Base-by-base conservation (phyloP, 2,797 vertebrate genomes). In the Enteromius fasciolatus region DNA sequence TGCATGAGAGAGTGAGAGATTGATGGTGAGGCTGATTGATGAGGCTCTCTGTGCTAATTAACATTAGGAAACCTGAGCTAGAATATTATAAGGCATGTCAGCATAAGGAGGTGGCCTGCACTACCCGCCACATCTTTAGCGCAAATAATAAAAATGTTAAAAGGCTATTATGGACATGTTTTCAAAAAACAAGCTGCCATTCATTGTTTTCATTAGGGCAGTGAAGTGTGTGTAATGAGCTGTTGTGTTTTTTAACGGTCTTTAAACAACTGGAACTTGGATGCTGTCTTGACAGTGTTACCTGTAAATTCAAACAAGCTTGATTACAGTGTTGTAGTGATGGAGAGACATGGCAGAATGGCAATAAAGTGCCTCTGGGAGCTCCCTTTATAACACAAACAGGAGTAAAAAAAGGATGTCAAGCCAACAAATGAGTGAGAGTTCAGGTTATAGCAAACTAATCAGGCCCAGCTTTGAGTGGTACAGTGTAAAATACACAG, bases 1-100 rank as follows among this genome's bases (percentile, higher is more conserved):
- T 10, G 20, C 3, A 9, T 23, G 52, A 10, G 46, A 44, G 63
- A 57, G 44, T 2, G 20, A 59, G 3, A 50, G 66, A 82, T 28
- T 68, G 33, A 54, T 59, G 41, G 48, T 57, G 25, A 41, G 48
- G 70, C 39, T 85, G 87, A 82, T 80, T 84, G 78, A 84, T 86
- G 68, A 28, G 46, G 74, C 33, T 87, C 48, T 74, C 17, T 75
- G 63, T 44, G 41, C 83, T 84, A 87, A 86, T 88, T 84, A 86
- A 86, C 25, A 80, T 74, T 80, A 86, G 80, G 64, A 44, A 50
- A 69, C 48, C 59, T 23, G 83, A 68, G 69, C 72, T 48, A 66
- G 57, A 82, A 48, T 61, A 73, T 12, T 68, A 12, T 31, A 23
- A 17, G 76, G 18, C 52, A 52, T 70, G 54, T 81, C 80, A 85